These are phyloP conservation scores for Aphelenchoides avenae DNA, from an alignment of 1,140 invertebrate genomes.

Conservation along the genomic window DNA sequence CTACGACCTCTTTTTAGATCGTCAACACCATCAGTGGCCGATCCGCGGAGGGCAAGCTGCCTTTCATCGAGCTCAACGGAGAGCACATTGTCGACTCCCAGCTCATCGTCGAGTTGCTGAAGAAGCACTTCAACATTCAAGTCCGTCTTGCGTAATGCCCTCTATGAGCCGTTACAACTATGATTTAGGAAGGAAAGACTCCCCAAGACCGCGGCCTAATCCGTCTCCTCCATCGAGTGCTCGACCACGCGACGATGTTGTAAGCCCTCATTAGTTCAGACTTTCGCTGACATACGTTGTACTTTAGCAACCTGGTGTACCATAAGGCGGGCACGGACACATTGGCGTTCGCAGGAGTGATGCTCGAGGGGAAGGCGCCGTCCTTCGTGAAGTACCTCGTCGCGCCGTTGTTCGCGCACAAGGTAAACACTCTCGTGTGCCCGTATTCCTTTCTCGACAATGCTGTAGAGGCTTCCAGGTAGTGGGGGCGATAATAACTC, in stretches of 20 bases:
- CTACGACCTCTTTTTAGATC: conserved; percentile 23
- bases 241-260: too few species aligned
- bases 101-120: conserved; percentile 47
- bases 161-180: conserved; percentile 4
- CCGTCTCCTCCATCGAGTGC: conserved; percentile 23
- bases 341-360: too few species aligned
- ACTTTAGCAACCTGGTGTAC: too few species aligned
- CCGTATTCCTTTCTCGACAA: too few species aligned
- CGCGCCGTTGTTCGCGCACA: too few species aligned
- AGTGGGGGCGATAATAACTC: too few species aligned
- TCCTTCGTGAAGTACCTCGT: too few species aligned
- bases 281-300: neutral
- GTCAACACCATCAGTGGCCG: conserved; percentile 39
- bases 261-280: conserved; percentile 12
- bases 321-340: too few species aligned
- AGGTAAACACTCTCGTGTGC: too few species aligned
- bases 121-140: conserved; percentile 51
- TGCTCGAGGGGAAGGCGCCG: too few species aligned
- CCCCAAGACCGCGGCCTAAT: conserved; percentile 18
- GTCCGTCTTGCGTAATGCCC: conserved; percentile 62
- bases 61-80: conserved; percentile 56
- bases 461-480: too few species aligned
- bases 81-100: conserved; percentile 57
- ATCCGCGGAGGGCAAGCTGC: conserved; percentile 37
- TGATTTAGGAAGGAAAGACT: conserved; percentile 18